A percentile compares a stretch with the other conserved stretches of the same genome.
These are phyloP conservation scores for Acrobasis suavella DNA, from an alignment of 2,888 invertebrate genomes.

Conservation along the genomic window DNA sequence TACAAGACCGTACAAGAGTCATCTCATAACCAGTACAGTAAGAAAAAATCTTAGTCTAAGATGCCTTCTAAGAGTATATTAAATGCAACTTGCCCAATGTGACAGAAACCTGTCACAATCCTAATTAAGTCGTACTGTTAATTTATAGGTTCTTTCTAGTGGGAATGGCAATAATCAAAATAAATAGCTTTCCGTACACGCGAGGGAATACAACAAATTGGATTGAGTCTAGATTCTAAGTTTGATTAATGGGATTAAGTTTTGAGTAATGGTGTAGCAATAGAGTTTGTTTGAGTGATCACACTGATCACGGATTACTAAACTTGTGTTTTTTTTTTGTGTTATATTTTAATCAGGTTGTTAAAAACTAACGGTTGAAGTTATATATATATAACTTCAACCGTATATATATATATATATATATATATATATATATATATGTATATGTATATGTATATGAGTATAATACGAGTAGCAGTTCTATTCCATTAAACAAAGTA, in stretches of 20 bases:
- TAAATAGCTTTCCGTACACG: constrained; percentile 75
- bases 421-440: too few relatives aligned
- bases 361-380: too few relatives aligned
- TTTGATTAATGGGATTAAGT: constrained; percentile 33
- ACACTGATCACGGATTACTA: not conserved
- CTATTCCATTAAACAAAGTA: too few relatives aligned
- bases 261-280: constrained; percentile 16
- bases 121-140: constrained; percentile 78
- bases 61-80: too few relatives aligned
- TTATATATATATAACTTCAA: too few relatives aligned
- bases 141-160: constrained; percentile 75
- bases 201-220: constrained; percentile 71
- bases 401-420: too few relatives aligned
- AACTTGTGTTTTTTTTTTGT: not conserved
- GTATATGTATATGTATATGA: too few relatives aligned
- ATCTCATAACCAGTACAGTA: too few relatives aligned
- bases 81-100: not conserved
- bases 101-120: constrained; percentile 56
- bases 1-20: too few relatives aligned
- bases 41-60: too few relatives aligned
- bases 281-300: constrained; percentile 11
- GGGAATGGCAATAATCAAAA: constrained; percentile 75
- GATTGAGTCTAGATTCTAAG: constrained; percentile 51
- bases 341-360: too few relatives aligned
- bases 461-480: too few relatives aligned